Conservation (phyloP, 2,888 invertebrate genomes). For the Teinopalpus imperialis region DNA sequence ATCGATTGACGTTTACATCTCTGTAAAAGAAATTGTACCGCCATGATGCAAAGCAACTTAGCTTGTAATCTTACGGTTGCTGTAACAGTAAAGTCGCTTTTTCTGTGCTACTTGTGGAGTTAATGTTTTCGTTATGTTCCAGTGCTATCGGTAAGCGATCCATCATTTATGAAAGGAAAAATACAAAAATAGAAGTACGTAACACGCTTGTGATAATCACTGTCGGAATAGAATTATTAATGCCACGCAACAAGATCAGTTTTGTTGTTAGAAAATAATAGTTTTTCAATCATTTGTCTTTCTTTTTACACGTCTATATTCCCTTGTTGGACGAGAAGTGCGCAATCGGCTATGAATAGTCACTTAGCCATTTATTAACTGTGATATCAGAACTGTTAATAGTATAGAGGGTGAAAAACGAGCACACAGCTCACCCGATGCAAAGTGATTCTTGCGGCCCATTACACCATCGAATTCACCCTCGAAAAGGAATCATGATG, state of each 20-base stretch:
- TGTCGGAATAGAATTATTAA: conserved; percentile 29
- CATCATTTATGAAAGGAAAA: conserved; percentile 61
- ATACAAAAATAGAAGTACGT: conserved; percentile 51
- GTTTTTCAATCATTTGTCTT: no score
- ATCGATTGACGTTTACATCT: conserved; percentile 77
- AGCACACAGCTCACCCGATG: no score
- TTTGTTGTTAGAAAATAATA: no score
- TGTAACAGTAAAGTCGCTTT: conserved; percentile 47
- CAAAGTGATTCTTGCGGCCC: no score
- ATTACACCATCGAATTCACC: no score
- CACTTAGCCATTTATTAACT: no score
- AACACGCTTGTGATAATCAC: conserved; percentile 33
- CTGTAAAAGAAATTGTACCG: conserved; percentile 67
- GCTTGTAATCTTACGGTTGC: conserved; percentile 49
- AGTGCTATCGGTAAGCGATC: conserved; percentile 66
- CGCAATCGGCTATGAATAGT: no score
- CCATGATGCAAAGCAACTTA: conserved; percentile 57
- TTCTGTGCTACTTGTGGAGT: conserved; percentile 48
- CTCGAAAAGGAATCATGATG: no score
- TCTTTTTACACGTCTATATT: no score
- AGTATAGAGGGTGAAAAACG: no score
- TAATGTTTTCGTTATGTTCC: conserved; percentile 62
- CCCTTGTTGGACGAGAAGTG: no score
- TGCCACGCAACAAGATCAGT: background rate
- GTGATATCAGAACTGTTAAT: no score